Evolutionary conservation across 2,888 invertebrate species (phyloP).

Genomic region (Cosmia trapezina): DNA sequence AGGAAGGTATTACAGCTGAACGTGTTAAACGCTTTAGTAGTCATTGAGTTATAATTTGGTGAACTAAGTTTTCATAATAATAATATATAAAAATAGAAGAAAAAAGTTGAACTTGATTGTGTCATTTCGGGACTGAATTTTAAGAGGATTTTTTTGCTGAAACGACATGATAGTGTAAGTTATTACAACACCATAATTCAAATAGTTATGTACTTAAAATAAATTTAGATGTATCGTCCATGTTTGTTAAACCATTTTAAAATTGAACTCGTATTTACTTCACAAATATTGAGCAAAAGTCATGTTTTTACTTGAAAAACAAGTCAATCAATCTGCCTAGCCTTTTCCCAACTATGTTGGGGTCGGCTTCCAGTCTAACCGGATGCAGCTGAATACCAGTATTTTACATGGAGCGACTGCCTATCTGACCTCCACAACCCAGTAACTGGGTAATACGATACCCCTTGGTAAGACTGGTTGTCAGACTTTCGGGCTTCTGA

Average conservation of each 20-base stretch:
- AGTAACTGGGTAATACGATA: too few relatives aligned
- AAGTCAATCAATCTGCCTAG: too few relatives aligned
- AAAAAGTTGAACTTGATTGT: neutral
- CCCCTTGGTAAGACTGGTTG: too few relatives aligned
- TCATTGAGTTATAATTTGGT: neutral
- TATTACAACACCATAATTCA: neutral
- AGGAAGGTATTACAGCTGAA: slow-evolving; percentile 20
- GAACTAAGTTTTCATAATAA: neutral
- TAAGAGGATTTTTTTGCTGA: neutral
- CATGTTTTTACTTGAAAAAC: slow-evolving; percentile 41
- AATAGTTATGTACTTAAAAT: neutral
- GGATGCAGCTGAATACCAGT: too few relatives aligned
- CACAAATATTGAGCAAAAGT: slow-evolving; percentile 49
- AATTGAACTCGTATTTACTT: slow-evolving; percentile 41
- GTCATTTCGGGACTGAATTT: neutral
- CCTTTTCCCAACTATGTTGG: too few relatives aligned
- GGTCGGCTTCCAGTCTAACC: too few relatives aligned
- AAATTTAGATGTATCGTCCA: neutral
- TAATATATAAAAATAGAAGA: neutral
- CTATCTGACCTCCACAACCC: too few relatives aligned
- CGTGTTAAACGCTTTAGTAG: neutral
- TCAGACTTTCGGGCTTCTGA: too few relatives aligned
- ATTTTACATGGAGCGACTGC: too few relatives aligned
- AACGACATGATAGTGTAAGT: slow-evolving; percentile 6
- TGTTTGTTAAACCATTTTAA: slow-evolving; percentile 34